phyloP scores from a whole-genome alignment of 2,113 vertebrate genomes.

The Crotophaga sulcirostris region DNA sequence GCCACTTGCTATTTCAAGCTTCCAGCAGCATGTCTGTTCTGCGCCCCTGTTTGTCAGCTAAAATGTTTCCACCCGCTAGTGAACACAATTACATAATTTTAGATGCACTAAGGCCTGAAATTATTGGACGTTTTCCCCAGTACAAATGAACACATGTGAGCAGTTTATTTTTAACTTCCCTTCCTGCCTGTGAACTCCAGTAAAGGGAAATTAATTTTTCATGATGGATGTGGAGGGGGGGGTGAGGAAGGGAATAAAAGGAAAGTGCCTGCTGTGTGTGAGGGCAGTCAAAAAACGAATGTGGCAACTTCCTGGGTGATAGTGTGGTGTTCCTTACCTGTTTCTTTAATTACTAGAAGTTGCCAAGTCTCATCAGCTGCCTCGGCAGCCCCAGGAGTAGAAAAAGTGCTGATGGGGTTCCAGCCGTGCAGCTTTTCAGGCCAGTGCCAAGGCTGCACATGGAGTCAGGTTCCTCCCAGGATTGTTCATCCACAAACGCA shows the following conservation, averaged over 20 bases:
- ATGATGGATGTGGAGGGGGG: not conserved
- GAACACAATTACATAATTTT: conserved; percentile 40
- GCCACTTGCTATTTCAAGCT: conserved; percentile 45
- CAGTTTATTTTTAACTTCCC: conserved; percentile 30
- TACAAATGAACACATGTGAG: not conserved
- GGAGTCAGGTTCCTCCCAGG: not conserved
- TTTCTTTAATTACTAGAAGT: conserved; percentile 40
- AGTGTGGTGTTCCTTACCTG: conserved; percentile 41
- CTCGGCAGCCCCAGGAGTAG: not conserved
- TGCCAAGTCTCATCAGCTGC: conserved; percentile 27
- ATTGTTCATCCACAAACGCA: not conserved
- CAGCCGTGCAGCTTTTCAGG: not conserved
- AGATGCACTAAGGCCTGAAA: not conserved
- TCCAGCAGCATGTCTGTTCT: not conserved
- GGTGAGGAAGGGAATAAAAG: not conserved
- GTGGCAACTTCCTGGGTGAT: not conserved
- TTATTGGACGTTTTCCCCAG: not conserved
- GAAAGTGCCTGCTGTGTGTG: not conserved
- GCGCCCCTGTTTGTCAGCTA: not conserved
- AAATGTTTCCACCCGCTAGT: conserved; percentile 18
- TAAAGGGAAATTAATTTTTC: conserved; percentile 20
- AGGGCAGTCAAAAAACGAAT: not conserved
- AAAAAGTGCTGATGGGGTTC: not conserved
- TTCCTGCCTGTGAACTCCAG: not conserved
- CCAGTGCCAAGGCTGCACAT: fast-evolving